Evolutionary conservation across 2,113 vertebrate species (phyloP).

Genomic region (Trinectes maculatus): DNA sequence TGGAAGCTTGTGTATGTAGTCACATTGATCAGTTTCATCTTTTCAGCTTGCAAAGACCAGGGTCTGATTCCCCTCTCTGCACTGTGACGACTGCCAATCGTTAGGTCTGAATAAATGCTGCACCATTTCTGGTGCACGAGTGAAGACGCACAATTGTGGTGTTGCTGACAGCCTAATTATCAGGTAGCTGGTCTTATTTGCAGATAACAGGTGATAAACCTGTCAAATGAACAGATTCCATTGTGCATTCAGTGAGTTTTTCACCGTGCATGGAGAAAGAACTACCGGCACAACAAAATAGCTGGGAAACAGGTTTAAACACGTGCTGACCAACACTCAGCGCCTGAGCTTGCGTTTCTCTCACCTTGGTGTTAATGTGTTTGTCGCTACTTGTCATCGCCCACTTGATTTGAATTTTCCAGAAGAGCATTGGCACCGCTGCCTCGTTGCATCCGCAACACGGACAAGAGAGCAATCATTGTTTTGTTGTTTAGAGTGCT

Average conservation of each 20-base stretch:
- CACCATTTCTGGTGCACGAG: too few species aligned
- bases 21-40: neutral
- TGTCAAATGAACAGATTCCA: constrained; percentile 38
- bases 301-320: constrained; percentile 23
- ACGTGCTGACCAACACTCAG: constrained; percentile 50
- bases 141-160: constrained; percentile 17
- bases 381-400: constrained; percentile 76
- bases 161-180: constrained; percentile 59
- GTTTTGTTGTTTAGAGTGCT: constrained; percentile 72
- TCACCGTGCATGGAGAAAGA: neutral
- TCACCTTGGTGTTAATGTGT: constrained; percentile 75
- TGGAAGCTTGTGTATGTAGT: neutral
- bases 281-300: neutral
- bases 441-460: constrained; percentile 52
- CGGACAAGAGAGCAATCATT: constrained; percentile 71
- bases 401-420: constrained; percentile 79
- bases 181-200: constrained; percentile 53
- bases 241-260: neutral
- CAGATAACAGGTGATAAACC: constrained; percentile 51
- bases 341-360: constrained; percentile 60
- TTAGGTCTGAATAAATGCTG: too few species aligned
- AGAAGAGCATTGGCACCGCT: constrained; percentile 70
- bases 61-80: too few species aligned
- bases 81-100: neutral
- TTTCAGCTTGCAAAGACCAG: too few species aligned